A percentile compares a stretch with the other conserved stretches of the same genome.
Evolutionary conservation across 2,888 invertebrate species (phyloP).

Genomic region (Selenia dentaria): DNA sequence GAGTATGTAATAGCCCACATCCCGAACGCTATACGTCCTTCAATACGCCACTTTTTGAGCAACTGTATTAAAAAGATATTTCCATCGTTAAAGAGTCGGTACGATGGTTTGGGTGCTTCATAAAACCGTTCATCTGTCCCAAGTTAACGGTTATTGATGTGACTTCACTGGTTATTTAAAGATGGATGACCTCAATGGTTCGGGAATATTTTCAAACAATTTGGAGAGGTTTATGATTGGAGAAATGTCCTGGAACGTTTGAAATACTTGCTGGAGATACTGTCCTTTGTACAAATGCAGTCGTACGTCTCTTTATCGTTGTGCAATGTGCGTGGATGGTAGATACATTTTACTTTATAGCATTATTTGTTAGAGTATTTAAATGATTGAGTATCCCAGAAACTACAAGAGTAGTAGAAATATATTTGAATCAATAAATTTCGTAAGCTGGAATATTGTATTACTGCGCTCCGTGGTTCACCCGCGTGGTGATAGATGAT

Average conservation of each 20-base stretch:
- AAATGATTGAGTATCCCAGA: background rate
- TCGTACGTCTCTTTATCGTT: background rate
- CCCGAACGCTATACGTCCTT: too few relatives aligned
- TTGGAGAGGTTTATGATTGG: slow-evolving; percentile 32
- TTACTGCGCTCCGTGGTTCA: too few relatives aligned
- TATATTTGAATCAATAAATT: too few relatives aligned
- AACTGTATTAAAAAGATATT: too few relatives aligned
- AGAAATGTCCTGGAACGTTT: slow-evolving; percentile 32
- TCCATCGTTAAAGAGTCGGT: slow-evolving; percentile 40
- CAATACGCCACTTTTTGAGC: too few relatives aligned
- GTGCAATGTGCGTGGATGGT: background rate
- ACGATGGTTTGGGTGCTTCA: slow-evolving; percentile 45
- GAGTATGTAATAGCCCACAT: too few relatives aligned
- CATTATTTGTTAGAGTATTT: background rate
- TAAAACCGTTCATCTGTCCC: slow-evolving; percentile 57
- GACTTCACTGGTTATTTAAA: slow-evolving; percentile 39
- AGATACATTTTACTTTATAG: background rate
- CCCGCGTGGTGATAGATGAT: too few relatives aligned
- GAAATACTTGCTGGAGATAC: background rate
- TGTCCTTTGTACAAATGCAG: slow-evolving; percentile 8
- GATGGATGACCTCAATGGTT: slow-evolving; percentile 40
- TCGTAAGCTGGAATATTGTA: too few relatives aligned
- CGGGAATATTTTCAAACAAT: slow-evolving; percentile 38
- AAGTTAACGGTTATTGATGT: slow-evolving; percentile 46
- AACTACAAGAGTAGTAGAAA: slow-evolving; percentile 5